Base-by-base conservation (phyloP, 1,140 invertebrate species). In the Rhynchophorus ferrugineus region DNA sequence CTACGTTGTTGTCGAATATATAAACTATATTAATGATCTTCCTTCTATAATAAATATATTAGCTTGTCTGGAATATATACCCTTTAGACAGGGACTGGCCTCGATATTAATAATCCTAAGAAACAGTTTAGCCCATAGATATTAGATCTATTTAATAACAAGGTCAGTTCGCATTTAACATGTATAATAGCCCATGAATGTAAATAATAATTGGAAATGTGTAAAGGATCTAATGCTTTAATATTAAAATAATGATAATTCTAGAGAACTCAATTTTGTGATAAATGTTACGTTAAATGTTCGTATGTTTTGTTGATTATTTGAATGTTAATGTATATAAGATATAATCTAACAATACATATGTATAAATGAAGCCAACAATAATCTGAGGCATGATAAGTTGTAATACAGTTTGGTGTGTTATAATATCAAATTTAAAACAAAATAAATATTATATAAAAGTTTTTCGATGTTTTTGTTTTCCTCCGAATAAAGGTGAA, bases 341-440 rank as follows among this genome's bases (percentile, higher is more conserved):
- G 16, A 8, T 41, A 41, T 41, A 41, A 2, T 41, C 17, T 41
- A 41, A 8, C 18, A 18, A 11, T 14, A 14, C 35, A 41, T 41
- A 17, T 41, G 18, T 41, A 18, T 17, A 41, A 41, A 11, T 8
- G 5, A 20, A 3, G 18, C 14, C 9, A 38, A n/a, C 17, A 38
- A 7, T 41, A 18, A 14, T 41, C 2, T 20, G 18, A 41, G 38
- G 38, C 14, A 41, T 41, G 38, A 41, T 7, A 41, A 1, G 18
- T 18, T 41, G 38, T 41, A 41, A 41, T 17, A 20, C 67, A 53
- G 72, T 73, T 47, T 73, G 72, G 0, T 82, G 58, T 66, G 80
- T 80, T 0, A 80, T 81, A 7, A 80, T 80, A 22, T 79, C 51
- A 16, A 71, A 64, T 60, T 77, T 64, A 8, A 80, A 54, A 59